These are phyloP conservation scores for Clusia tigrina DNA, from an alignment of 2,888 invertebrate genomes.

Conservation along the genomic window DNA sequence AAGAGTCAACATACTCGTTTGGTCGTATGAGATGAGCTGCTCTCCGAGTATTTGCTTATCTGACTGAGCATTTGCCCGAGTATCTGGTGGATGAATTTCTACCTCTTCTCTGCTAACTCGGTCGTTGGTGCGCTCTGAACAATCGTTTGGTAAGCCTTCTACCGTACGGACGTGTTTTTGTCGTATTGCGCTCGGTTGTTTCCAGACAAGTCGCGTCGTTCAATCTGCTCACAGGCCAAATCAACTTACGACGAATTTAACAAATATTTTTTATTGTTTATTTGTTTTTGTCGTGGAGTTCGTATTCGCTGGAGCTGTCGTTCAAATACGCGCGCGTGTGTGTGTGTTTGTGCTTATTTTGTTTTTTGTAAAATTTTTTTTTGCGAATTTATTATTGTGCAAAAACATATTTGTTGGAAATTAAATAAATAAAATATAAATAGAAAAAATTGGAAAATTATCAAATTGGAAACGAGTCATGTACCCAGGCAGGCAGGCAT, in stretches of 20 bases:
- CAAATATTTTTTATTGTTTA: conserved; percentile 14
- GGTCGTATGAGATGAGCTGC: too few species aligned
- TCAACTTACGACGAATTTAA: not conserved
- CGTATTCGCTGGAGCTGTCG: conserved; percentile 7
- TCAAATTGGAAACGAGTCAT: not conserved
- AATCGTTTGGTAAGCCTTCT: conserved; percentile 17
- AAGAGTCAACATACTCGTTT: too few species aligned
- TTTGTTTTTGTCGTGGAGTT: conserved; percentile 19
- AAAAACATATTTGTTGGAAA: conserved; percentile 10
- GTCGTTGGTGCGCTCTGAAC: too few species aligned
- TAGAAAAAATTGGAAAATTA: not conserved
- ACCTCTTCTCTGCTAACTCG: too few species aligned
- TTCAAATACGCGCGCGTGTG: not conserved
- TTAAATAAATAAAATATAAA: not conserved
- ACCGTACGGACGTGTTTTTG: conserved; percentile 11
- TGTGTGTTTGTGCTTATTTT: conserved; percentile 6
- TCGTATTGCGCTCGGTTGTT: not conserved
- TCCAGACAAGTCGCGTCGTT: not conserved
- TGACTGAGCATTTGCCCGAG: too few species aligned
- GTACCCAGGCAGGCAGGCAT: not conserved
- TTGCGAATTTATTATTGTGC: not conserved
- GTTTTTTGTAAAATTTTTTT: not conserved
- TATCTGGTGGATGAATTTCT: too few species aligned
- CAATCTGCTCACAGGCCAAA: not conserved
- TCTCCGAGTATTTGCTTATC: too few species aligned